phyloP scores from a whole-genome alignment of 2,888 invertebrate genomes.

The Yponomeuta plumbellus region DNA sequence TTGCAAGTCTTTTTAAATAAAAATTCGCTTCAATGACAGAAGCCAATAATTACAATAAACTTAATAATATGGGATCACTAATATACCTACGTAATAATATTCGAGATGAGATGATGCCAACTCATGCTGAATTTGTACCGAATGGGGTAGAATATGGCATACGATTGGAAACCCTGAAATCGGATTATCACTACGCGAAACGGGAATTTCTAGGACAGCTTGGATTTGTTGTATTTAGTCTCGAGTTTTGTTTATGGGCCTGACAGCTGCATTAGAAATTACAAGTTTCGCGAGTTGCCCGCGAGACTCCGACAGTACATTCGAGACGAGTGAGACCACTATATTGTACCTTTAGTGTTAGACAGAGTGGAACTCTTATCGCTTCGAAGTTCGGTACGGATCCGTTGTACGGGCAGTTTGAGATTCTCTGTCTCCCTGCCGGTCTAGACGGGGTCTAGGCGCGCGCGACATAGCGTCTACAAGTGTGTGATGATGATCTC shows the following conservation, averaged over 20 bases:
- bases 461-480: conserved; percentile 49
- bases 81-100: background rate
- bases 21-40: conserved; percentile 4
- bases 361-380: background rate
- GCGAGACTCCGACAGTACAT: background rate
- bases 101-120: conserved; percentile 6
- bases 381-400: background rate
- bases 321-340: too few relatives aligned
- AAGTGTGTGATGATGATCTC: conserved; percentile 91
- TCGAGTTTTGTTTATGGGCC: background rate
- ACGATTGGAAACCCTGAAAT: background rate
- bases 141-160: conserved; percentile 9
- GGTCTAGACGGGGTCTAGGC: background rate
- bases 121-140: conserved; percentile 7
- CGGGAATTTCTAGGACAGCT: background rate
- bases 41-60: conserved; percentile 3
- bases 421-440: background rate
- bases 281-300: background rate
- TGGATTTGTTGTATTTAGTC: background rate
- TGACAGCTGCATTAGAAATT: background rate
- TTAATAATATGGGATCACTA: background rate
- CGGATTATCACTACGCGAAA: background rate
- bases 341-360: too few relatives aligned
- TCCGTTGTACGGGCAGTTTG: background rate
- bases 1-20: conserved; percentile 11